A percentile compares a stretch with the other conserved stretches of the same genome.
These are phyloP conservation scores for Chloroceryle amazona DNA, from an alignment of 2,797 vertebrate genomes.

Conservation along the genomic window DNA sequence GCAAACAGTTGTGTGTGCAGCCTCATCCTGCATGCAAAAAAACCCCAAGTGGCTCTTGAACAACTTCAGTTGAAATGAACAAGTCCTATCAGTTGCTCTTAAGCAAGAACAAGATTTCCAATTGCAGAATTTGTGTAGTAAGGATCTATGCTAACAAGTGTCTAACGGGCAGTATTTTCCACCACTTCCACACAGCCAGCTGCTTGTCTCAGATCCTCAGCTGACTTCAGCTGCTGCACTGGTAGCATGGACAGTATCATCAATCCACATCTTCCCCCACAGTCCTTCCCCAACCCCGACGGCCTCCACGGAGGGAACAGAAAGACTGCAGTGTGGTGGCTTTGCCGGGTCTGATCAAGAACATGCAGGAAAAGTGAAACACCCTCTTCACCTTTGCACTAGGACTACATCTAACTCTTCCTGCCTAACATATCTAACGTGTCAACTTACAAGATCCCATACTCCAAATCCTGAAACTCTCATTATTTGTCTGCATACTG, in stretches of 20 bases:
- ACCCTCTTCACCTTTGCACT: not conserved
- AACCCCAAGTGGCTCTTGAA: no score
- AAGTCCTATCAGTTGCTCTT: not conserved
- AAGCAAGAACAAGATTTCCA: not conserved
- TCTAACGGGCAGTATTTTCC: not conserved
- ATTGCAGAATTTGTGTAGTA: not conserved
- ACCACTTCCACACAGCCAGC: not conserved
- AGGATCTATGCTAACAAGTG: not conserved
- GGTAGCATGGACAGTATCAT: not conserved
- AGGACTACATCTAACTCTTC: not conserved
- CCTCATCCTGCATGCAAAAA: not conserved
- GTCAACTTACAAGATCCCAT: not conserved
- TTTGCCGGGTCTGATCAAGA: not conserved
- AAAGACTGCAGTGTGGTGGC: not conserved
- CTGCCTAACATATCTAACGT: not conserved
- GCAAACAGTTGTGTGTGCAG: accelerated
- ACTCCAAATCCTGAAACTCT: not conserved
- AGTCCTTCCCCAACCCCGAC: not conserved
- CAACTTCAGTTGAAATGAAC: no score
- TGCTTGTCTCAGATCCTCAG: not conserved
- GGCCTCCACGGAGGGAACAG: not conserved
- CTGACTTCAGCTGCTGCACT: not conserved
- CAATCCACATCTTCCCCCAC: not conserved
- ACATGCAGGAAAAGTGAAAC: not conserved
- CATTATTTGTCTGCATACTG: not conserved